Conservation (phyloP, 2,113 vertebrate genomes). For the Taxidea taxus region DNA sequence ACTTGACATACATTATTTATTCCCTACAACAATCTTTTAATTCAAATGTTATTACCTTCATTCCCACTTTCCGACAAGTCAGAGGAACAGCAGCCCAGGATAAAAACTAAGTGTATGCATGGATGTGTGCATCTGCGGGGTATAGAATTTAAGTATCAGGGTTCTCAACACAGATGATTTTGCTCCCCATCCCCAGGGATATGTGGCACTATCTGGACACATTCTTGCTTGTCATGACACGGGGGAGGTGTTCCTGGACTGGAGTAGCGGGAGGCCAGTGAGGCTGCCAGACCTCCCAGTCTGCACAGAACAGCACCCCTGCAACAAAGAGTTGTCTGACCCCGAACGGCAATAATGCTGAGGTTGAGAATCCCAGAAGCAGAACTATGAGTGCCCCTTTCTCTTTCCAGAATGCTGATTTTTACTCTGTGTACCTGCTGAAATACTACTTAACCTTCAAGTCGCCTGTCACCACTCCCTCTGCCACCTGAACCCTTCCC, state of each 20-base stretch:
- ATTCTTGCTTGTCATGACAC: neutral
- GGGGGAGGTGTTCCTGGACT: neutral
- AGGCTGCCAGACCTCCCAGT: rapidly evolving
- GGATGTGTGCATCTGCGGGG: neutral
- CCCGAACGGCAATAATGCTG: neutral
- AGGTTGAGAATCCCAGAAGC: neutral
- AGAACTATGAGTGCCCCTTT: neutral
- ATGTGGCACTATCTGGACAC: neutral
- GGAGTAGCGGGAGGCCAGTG: neutral
- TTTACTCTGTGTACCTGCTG: too few species aligned
- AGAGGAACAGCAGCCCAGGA: neutral
- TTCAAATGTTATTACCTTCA: neutral
- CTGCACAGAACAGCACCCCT: neutral
- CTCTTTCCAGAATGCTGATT: neutral
- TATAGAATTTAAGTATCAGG: too few species aligned
- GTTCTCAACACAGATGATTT: neutral
- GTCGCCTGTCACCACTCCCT: too few species aligned
- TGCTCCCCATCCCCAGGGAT: too few species aligned
- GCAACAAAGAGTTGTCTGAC: neutral
- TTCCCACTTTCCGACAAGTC: neutral
- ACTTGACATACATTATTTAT: neutral
- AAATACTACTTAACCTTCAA: neutral
- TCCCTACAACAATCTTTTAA: neutral
- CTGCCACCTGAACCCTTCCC: neutral
- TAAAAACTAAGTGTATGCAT: neutral